Conservation (phyloP, 2,113 vertebrate species). For the Urocynchramus pylzowi region DNA sequence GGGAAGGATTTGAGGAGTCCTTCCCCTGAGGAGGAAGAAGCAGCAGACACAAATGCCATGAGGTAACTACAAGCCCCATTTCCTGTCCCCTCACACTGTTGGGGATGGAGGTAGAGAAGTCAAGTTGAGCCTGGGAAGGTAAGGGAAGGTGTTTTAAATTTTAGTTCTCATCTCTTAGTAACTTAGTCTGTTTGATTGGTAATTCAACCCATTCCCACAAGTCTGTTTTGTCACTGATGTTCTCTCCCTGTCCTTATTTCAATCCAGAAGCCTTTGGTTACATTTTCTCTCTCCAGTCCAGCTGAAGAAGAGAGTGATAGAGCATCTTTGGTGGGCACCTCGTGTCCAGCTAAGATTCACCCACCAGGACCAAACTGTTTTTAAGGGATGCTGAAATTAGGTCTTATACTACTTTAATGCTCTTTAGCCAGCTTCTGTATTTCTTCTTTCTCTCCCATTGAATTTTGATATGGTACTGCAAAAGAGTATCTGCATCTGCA, state of each 20-base stretch:
- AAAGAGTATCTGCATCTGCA: neutral
- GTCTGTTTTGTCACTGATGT: neutral
- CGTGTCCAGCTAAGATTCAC: neutral
- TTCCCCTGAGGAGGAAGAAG: neutral
- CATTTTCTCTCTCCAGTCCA: neutral
- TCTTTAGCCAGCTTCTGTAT: neutral
- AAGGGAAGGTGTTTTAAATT: neutral
- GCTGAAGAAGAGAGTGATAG: neutral
- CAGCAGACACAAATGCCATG: neutral
- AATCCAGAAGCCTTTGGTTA: neutral
- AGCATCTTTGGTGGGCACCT: neutral
- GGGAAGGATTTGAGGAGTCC: neutral
- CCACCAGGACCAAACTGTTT: rapidly evolving
- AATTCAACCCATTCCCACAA: neutral
- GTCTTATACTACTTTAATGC: neutral
- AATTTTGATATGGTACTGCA: neutral
- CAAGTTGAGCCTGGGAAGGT: neutral
- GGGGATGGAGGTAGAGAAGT: neutral
- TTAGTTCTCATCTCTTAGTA: neutral
- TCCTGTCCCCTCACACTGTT: rapidly evolving
- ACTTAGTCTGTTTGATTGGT: neutral
- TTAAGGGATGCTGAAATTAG: neutral
- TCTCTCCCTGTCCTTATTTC: neutral
- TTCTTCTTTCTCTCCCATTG: neutral
- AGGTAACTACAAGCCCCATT: neutral